Percentiles rank a stretch among this genome's conserved stretches.
Conservation (phyloP, 2,113 vertebrate species). For the Callaeas wilsoni region DNA sequence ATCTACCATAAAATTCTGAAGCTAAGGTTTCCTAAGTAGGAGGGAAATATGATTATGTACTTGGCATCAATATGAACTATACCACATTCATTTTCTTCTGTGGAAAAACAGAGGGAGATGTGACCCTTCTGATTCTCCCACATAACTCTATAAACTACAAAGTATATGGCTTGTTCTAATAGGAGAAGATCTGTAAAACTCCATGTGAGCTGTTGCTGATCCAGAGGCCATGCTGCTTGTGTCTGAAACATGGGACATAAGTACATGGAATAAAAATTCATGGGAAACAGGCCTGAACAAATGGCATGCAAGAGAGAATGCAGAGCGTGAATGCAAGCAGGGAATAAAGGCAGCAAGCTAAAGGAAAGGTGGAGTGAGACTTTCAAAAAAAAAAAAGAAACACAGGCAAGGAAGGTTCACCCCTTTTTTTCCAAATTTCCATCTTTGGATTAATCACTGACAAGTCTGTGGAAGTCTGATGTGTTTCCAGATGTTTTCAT, state of each 20-base stretch:
- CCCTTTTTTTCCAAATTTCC: background rate
- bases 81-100: background rate
- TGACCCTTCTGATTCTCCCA: conserved; percentile 27
- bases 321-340: background rate
- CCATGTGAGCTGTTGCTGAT: background rate
- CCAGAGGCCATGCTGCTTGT: background rate
- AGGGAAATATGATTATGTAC: conserved; percentile 41
- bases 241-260: background rate
- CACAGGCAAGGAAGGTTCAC: background rate
- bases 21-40: conserved; percentile 45
- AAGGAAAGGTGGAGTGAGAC: background rate
- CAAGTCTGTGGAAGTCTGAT: background rate
- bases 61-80: conserved; percentile 31
- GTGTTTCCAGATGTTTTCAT: background rate
- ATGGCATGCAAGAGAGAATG: background rate
- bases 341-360: background rate
- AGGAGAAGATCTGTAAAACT: background rate
- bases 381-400: background rate
- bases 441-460: background rate
- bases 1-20: conserved; percentile 27
- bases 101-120: conserved; percentile 31
- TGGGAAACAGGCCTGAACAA: background rate
- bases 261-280: background rate
- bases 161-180: background rate
- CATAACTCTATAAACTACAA: background rate